Conservation (phyloP, 1,140 invertebrate species). For the Camponotus floridanus region DNA sequence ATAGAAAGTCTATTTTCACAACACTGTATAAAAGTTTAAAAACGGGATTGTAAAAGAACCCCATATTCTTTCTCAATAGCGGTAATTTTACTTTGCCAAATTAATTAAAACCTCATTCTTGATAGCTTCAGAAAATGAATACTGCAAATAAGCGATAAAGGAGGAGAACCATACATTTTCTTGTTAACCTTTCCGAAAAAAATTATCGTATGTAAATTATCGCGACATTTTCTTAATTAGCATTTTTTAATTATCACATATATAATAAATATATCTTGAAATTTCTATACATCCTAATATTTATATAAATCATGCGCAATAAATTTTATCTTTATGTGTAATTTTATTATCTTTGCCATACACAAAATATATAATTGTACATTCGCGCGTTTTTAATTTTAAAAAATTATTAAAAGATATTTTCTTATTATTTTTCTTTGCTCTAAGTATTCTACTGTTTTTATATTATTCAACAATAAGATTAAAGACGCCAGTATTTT, state of each 20-base stretch:
- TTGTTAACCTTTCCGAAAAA: neutral
- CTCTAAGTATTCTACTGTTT: neutral
- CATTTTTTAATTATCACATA: neutral
- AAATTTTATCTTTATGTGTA: constrained; percentile 1
- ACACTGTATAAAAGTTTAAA: constrained; percentile 42
- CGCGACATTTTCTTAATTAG: neutral
- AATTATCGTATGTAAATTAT: constrained; percentile 28
- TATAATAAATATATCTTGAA: neutral
- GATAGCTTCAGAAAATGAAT: constrained; percentile 72
- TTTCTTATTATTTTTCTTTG: neutral
- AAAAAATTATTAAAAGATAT: neutral
- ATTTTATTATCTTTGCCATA: neutral
- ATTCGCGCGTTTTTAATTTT: no score
- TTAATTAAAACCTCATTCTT: constrained; percentile 70
- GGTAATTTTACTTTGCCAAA: constrained; percentile 74
- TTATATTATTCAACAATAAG: neutral
- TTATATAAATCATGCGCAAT: neutral
- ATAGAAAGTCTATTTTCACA: constrained; percentile 45
- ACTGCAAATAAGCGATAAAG: constrained; percentile 70
- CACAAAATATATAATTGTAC: neutral
- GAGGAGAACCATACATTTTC: constrained; percentile 40
- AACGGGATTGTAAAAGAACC: constrained; percentile 10
- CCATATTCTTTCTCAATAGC: constrained; percentile 36
- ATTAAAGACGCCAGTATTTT: neutral
- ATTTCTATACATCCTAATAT: neutral